Conservation (phyloP, 1,140 invertebrate species). For the Eulimnadia texana region DNA sequence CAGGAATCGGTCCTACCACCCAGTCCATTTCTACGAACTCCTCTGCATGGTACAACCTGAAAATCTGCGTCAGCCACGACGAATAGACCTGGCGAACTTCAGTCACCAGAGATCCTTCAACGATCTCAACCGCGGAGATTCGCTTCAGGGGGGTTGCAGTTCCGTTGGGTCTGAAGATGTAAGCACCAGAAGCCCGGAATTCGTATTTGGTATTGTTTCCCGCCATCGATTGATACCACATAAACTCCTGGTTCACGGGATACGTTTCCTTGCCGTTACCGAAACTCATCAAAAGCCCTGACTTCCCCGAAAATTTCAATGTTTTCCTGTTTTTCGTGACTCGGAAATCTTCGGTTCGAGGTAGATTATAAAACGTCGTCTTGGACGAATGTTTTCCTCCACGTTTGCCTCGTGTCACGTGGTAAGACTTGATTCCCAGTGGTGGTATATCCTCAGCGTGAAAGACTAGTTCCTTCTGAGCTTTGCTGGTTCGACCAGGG, state of each 20-base stretch:
- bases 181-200: slow-evolving; percentile 32
- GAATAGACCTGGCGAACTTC: slow-evolving; percentile 65
- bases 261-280: background rate
- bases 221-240: slow-evolving; percentile 6
- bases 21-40: slow-evolving; percentile 69
- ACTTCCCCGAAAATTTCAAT: slow-evolving; percentile 2
- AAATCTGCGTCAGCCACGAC: slow-evolving; percentile 64
- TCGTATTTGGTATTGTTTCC: slow-evolving; percentile 15
- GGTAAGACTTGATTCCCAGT: slow-evolving; percentile 20
- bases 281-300: slow-evolving; percentile 15
- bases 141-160: background rate
- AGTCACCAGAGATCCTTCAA: slow-evolving; percentile 49
- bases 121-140: background rate
- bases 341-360: background rate
- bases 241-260: background rate
- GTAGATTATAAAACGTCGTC: background rate
- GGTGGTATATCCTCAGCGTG: slow-evolving; percentile 20
- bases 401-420: slow-evolving; percentile 11
- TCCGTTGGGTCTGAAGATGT: slow-evolving; percentile 36
- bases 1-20: slow-evolving; percentile 83
- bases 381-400: slow-evolving; percentile 1
- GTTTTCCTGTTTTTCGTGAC: background rate
- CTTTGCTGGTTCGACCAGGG: slow-evolving; percentile 21
- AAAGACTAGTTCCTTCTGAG: slow-evolving; percentile 21
- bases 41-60: slow-evolving; percentile 52